Conservation (phyloP, 1,140 invertebrate species). For the Schlechtendalia chinensis region DNA sequence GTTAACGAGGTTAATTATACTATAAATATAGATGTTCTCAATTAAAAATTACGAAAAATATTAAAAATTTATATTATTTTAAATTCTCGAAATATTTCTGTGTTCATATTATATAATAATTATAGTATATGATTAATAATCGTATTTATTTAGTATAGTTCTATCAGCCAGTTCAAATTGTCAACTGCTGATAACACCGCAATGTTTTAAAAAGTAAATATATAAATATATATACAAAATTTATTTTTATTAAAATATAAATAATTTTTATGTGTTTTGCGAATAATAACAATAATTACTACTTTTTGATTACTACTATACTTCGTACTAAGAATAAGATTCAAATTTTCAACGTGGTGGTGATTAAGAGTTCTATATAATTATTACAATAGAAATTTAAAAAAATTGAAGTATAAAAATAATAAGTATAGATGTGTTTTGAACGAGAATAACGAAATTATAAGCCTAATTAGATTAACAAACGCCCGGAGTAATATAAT, state of each 20-base stretch:
- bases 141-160: background rate
- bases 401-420: background rate
- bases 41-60: too few species aligned
- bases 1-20: too few species aligned
- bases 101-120: background rate
- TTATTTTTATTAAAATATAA: background rate
- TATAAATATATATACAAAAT: background rate
- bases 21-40: too few species aligned
- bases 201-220: background rate
- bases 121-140: background rate
- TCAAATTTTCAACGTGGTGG: background rate
- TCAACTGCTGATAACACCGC: background rate
- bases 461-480: background rate
- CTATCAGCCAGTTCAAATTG: background rate
- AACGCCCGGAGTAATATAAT: background rate
- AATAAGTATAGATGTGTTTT: background rate
- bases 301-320: background rate
- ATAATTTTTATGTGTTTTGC: background rate
- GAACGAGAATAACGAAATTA: background rate
- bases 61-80: background rate
- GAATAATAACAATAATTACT: too few species aligned
- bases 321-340: background rate
- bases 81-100: background rate
- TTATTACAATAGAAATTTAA: background rate
- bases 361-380: background rate